Base-by-base conservation (phyloP, 2,113 vertebrate species). In the Trachemys scripta region DNA sequence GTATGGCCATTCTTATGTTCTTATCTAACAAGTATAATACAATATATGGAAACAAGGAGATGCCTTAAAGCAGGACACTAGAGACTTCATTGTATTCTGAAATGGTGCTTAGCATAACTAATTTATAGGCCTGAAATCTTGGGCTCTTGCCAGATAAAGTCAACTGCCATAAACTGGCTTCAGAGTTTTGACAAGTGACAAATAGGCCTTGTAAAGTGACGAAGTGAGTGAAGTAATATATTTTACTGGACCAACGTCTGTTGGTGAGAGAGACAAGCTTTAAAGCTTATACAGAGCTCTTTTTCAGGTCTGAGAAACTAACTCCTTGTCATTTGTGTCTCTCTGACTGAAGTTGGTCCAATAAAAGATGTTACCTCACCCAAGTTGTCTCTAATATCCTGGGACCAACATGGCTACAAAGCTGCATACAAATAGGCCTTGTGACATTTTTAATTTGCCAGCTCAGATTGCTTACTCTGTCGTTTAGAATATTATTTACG, bases 141-240 rank as follows among this genome's bases (percentile, higher is more conserved):
- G 13, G 59, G 4, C 53, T 87, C 0, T 0, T 42, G 50, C 31
- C 79, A 47, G 13, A 25, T 82, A 56, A 87, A 69, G 20, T 49
- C 56, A 83, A 84, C 0, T 4, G 10, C 79, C 35, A 50, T 7
- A 57, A 53, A 84, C 50, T 84, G 56, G 6, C 38, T 80, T 45
- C 80, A n/a, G 45, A 47, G 47, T 45, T 78, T 42, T 69, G 80
- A 84, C 27, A 29, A 38, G 49, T 49, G 9, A 17, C 56, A 42
- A 2, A 78, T 65, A 78, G 81, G 38, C 11, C 31, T 78, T 42
- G 25, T 24, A 9, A 88, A 79, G 19, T 31, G 31, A 72, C 5
- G 1, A n/a, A 38, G 35, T 38, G 9, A 10, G n/a, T 72, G 19
- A 38, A 72, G 65, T 72, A 72, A 72, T 38, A 38, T 69, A 17